A percentile compares a stretch with the other conserved stretches of the same genome.
phyloP scores from a whole-genome alignment of 2,797 vertebrate genomes.

The Pseudomugil tenellus region DNA sequence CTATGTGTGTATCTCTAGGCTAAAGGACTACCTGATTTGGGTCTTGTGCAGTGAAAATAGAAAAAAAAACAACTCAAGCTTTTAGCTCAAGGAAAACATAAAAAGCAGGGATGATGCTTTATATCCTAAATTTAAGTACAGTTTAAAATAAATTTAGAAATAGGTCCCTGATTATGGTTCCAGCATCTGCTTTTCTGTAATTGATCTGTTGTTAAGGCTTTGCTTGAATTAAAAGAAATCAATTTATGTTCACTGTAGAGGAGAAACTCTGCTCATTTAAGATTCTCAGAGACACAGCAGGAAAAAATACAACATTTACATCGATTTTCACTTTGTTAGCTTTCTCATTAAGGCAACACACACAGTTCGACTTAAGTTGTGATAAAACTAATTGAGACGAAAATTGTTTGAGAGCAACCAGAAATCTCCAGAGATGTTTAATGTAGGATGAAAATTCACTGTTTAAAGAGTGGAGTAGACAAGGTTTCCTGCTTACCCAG shows the following conservation, averaged over 20 bases:
- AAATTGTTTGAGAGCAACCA: conserved; percentile 26
- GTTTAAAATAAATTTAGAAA: neutral
- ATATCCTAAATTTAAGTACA: neutral
- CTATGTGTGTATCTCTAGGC: neutral
- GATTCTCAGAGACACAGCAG: neutral
- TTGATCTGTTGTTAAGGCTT: neutral
- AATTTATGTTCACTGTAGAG: conserved; percentile 4
- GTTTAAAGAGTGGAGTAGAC: conserved; percentile 13
- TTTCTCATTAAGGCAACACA: conserved; percentile 9
- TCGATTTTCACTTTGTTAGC: conserved; percentile 14
- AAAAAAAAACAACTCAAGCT: neutral
- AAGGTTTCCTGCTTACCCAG: conserved; percentile 12
- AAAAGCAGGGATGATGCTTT: neutral
- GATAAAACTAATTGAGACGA: conserved; percentile 22
- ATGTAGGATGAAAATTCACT: conserved; percentile 18
- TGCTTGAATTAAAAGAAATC: neutral
- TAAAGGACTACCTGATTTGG: neutral
- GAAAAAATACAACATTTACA: neutral
- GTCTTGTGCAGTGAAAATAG: neutral
- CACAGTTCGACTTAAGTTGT: neutral
- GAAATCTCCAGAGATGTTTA: conserved; percentile 36
- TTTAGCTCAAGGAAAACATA: conserved; percentile 1
- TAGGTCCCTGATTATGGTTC: neutral
- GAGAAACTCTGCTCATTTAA: conserved; percentile 4
- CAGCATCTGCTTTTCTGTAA: conserved; percentile 5